Conservation (phyloP, 2,888 invertebrate genomes). For the Lepidonotus clava region DNA sequence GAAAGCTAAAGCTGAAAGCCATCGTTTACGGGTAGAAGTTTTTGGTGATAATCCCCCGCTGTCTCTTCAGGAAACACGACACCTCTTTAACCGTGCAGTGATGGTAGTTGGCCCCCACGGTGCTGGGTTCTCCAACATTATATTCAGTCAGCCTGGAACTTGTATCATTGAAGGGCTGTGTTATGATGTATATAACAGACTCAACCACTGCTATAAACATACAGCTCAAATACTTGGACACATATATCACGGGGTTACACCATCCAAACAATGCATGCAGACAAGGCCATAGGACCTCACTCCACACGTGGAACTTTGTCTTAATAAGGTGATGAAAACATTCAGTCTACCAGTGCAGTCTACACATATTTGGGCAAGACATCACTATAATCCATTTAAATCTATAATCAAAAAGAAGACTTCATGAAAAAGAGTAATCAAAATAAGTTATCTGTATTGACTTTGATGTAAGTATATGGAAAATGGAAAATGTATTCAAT, state of each 20-base stretch:
- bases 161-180: conserved; percentile 40
- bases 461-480: too few relatives aligned
- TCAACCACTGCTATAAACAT: conserved; percentile 32
- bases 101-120: conserved; percentile 40
- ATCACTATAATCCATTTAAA: too few relatives aligned
- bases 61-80: not conserved
- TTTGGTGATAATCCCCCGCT: not conserved
- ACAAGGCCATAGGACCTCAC: too few relatives aligned
- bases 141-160: conserved; percentile 15
- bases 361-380: too few relatives aligned
- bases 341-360: too few relatives aligned
- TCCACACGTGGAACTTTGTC: too few relatives aligned
- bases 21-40: not conserved
- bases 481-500: too few relatives aligned
- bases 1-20: not conserved
- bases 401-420: too few relatives aligned
- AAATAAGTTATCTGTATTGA: too few relatives aligned
- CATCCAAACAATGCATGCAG: too few relatives aligned
- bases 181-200: not conserved
- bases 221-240: conserved; percentile 9
- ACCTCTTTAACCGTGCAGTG: not conserved
- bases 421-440: too few relatives aligned
- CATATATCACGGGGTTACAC: not conserved
- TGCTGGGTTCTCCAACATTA: conserved; percentile 11
- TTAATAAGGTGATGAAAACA: too few relatives aligned